Conservation (phyloP, 2,888 invertebrate species). For the Lissonota sp. region DNA sequence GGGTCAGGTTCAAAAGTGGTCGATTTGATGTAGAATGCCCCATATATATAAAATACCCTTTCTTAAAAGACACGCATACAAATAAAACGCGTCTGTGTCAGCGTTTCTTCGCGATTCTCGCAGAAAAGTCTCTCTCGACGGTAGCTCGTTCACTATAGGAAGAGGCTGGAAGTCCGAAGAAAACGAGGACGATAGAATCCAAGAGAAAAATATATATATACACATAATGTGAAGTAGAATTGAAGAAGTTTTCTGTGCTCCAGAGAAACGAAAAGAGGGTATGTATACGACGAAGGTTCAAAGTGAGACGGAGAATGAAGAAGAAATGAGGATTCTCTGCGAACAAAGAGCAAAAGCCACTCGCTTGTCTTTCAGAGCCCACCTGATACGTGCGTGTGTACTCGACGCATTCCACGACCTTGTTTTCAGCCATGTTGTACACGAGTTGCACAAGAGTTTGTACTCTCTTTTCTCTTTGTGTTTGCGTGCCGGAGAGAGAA, state of each 20-base stretch:
- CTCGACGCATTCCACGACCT: constrained; percentile 77
- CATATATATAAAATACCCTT: too few relatives aligned
- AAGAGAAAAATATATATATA: background rate
- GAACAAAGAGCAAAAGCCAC: constrained; percentile 54
- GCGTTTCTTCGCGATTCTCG: constrained; percentile 17
- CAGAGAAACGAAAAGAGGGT: constrained; percentile 47
- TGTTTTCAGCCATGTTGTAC: constrained; percentile 78
- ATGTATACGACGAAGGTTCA: constrained; percentile 24
- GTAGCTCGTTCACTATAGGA: constrained; percentile 27
- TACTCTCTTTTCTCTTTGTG: constrained; percentile 23
- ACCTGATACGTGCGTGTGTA: constrained; percentile 62
- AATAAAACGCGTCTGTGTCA: constrained; percentile 4
- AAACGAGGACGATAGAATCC: constrained; percentile 20
- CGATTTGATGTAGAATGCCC: too few relatives aligned
- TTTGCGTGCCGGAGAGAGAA: constrained; percentile 29
- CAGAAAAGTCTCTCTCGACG: constrained; percentile 50
- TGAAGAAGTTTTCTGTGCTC: constrained; percentile 22
- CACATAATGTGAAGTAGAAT: background rate
- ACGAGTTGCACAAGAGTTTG: constrained; percentile 65
- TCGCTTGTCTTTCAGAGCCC: constrained; percentile 45
- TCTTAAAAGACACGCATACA: constrained; percentile 9
- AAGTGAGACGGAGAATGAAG: constrained; percentile 31
- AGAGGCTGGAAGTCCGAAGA: constrained; percentile 12
- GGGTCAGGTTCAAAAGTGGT: too few relatives aligned
- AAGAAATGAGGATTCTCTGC: constrained; percentile 56